Percentiles rank a stretch among this genome's conserved stretches.
Conservation (phyloP, 2,113 vertebrate species). For the Oncorhynchus gorbuscha region DNA sequence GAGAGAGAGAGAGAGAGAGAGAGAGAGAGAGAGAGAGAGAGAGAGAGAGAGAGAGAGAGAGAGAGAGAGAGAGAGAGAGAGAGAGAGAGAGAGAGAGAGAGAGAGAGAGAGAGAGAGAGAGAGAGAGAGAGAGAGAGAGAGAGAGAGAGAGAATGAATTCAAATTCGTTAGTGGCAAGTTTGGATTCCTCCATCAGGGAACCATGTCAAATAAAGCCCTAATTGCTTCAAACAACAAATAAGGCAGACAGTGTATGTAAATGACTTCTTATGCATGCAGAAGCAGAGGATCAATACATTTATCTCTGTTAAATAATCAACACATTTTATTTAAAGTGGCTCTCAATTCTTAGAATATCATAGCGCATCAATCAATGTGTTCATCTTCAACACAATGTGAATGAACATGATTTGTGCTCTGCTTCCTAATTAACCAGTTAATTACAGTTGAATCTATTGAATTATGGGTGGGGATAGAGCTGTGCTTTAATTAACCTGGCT, state of each 20-base stretch:
- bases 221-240: background rate
- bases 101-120: background rate
- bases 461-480: slow-evolving; percentile 46
- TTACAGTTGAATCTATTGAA: slow-evolving; percentile 48
- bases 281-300: slow-evolving; percentile 32
- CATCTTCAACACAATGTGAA: slow-evolving; percentile 51
- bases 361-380: slow-evolving; percentile 39
- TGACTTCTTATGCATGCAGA: background rate
- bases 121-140: background rate
- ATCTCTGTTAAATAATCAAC: slow-evolving; percentile 23
- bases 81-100: background rate
- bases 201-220: background rate
- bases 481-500: slow-evolving; percentile 61
- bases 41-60: no score
- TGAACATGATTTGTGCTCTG: slow-evolving; percentile 49
- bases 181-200: background rate
- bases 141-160: background rate
- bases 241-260: background rate
- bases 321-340: slow-evolving; percentile 26
- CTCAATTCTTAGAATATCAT: slow-evolving; percentile 34
- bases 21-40: no score
- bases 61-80: background rate
- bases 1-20: no score
- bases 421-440: slow-evolving; percentile 61
- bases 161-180: background rate